Percentiles rank a stretch among this genome's conserved stretches.
Conservation (phyloP, 2,113 vertebrate species). For the Climacteris rufus region DNA sequence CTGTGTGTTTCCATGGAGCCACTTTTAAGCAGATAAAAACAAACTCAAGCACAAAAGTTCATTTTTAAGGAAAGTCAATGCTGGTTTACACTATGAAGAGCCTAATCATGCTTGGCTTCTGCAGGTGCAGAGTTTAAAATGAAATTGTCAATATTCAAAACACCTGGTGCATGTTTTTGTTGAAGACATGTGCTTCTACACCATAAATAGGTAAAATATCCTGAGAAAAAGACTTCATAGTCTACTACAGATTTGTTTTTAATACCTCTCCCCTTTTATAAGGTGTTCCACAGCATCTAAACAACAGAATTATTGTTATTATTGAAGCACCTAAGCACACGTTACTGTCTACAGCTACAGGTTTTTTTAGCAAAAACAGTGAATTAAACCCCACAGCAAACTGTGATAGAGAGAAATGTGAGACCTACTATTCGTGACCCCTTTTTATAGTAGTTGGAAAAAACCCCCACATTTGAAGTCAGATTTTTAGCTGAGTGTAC, state of each 20-base stretch:
- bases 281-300: background rate
- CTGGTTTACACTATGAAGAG: background rate
- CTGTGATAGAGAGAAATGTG: background rate
- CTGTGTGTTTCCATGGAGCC: constrained; percentile 37
- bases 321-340: background rate
- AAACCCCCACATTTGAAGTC: background rate
- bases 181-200: background rate
- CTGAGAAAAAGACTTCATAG: background rate
- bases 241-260: background rate
- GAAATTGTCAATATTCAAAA: background rate
- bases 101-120: background rate
- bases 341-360: background rate
- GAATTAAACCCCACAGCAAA: background rate
- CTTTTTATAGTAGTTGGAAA: background rate
- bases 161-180: background rate
- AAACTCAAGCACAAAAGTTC: constrained; percentile 12
- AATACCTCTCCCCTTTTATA: background rate
- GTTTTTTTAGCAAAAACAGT: background rate
- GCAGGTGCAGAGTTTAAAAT: constrained; percentile 8
- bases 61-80: background rate
- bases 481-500: background rate
- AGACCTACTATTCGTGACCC: background rate
- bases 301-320: background rate
- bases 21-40: constrained; percentile 33
- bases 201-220: background rate